These are phyloP conservation scores for Eublepharis macularius DNA, from an alignment of 2,113 vertebrate species.

Conservation along the genomic window DNA sequence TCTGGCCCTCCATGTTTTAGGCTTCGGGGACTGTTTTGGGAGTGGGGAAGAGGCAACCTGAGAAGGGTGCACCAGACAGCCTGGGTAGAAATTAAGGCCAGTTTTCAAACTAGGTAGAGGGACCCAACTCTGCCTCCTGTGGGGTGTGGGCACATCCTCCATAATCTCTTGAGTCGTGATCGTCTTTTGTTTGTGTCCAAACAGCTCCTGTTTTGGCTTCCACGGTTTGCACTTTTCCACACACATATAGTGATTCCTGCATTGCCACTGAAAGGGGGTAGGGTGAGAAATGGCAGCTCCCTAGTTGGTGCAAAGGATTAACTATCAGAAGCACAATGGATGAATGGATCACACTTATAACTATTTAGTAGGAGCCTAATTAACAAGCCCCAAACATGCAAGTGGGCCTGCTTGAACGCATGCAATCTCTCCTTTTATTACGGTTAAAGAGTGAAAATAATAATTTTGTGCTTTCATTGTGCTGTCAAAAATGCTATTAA, in stretches of 20 bases:
- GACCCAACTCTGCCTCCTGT: not conserved
- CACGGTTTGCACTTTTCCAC: not conserved
- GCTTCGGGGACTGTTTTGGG: not conserved
- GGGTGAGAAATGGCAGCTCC: constrained; percentile 20
- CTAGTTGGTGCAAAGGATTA: not conserved
- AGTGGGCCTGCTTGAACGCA: not conserved
- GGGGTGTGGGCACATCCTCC: no score
- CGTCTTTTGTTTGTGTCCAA: not conserved
- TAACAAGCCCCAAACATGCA: constrained; percentile 13
- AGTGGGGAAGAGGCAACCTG: not conserved
- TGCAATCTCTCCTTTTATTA: not conserved
- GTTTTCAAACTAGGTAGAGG: no score
- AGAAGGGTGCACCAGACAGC: no score
- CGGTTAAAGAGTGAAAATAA: constrained; percentile 6
- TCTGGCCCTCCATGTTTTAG: not conserved
- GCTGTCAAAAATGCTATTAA: constrained; percentile 31
- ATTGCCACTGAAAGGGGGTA: no score
- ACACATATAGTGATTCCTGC: not conserved
- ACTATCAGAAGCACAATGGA: not conserved
- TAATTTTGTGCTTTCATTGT: constrained; percentile 8
- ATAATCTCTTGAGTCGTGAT: no score
- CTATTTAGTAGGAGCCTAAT: constrained; percentile 20
- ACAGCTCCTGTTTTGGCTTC: not conserved
- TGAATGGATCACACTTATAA: constrained; percentile 10
- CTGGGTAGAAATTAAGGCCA: no score